Evolutionary conservation across 2,113 vertebrate species (phyloP).

Genomic region (Silurus meridionalis): DNA sequence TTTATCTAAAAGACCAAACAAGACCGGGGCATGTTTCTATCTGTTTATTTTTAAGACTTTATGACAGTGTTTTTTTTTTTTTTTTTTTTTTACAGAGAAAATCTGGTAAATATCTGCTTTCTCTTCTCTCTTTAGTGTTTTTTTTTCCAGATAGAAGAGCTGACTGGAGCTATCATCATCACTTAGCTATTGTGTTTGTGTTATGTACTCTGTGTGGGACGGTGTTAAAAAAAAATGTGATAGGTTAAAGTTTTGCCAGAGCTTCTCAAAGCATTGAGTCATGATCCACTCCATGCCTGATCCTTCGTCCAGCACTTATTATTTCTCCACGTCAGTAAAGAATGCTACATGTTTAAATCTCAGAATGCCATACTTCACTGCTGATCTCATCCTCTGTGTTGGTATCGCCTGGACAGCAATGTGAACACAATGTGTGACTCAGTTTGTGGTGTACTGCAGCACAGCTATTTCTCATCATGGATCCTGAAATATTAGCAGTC

Average conservation of each 20-base stretch:
- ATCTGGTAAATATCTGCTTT: not conserved
- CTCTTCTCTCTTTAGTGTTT: not conserved
- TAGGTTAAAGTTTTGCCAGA: conserved; percentile 12
- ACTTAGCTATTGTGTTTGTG: conserved; percentile 24
- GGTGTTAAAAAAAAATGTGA: conserved; percentile 24
- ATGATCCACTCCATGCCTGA: not conserved
- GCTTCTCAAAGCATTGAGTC: conserved; percentile 30
- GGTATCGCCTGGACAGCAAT: conserved; percentile 5
- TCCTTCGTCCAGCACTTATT: conserved; percentile 2
- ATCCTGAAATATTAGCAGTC: conserved; percentile 29
- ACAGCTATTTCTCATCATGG: conserved; percentile 23
- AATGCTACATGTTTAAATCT: conserved; percentile 7
- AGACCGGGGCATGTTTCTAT: conserved; percentile 43
- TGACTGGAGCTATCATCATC: not conserved
- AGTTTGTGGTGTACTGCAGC: conserved; percentile 12
- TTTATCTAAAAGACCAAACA: conserved; percentile 61
- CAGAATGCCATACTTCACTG: conserved; percentile 22
- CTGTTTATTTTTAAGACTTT: conserved; percentile 28
- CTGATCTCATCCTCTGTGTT: conserved; percentile 10
- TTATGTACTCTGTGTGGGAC: conserved; percentile 20
- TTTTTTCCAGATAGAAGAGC: not conserved
- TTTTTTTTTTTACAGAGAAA: not conserved
- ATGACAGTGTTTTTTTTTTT: not conserved
- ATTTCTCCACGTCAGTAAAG: conserved; percentile 25
- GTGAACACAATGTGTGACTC: conserved; percentile 21